phyloP scores from a whole-genome alignment of 2,888 invertebrate species.

The Nomada flava region DNA sequence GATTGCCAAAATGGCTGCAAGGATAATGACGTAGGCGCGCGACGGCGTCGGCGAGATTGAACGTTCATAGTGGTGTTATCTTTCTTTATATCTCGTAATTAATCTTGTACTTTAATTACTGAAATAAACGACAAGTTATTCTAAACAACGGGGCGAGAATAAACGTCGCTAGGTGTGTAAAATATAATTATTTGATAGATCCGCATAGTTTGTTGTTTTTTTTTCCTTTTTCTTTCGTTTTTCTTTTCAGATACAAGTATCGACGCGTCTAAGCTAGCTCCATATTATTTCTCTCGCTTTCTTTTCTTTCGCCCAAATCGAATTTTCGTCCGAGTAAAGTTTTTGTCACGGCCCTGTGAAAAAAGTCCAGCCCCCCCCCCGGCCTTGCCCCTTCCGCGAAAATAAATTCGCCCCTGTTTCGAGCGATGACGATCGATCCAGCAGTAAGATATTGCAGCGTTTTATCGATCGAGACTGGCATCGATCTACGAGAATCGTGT shows the following conservation, averaged over 20 bases:
- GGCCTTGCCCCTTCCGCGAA: slow-evolving; percentile 5
- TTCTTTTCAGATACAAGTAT: slow-evolving; percentile 47
- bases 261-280: slow-evolving; percentile 41
- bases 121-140: slow-evolving; percentile 62
- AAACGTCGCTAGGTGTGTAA: slow-evolving; percentile 54
- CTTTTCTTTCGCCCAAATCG: not conserved
- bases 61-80: slow-evolving; percentile 36
- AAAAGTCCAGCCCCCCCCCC: not conserved
- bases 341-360: slow-evolving; percentile 18
- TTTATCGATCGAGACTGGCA: slow-evolving; percentile 18
- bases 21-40: slow-evolving; percentile 49
- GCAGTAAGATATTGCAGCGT: slow-evolving; percentile 38
- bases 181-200: slow-evolving; percentile 56
- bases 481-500: slow-evolving; percentile 25
- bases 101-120: slow-evolving; percentile 60
- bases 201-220: slow-evolving; percentile 39
- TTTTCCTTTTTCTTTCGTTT: too few relatives aligned
- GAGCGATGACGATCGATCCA: slow-evolving; percentile 24
- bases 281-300: not conserved
- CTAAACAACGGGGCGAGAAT: slow-evolving; percentile 50
- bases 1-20: slow-evolving; percentile 44
- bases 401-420: slow-evolving; percentile 11
- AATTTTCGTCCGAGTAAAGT: slow-evolving; percentile 1
- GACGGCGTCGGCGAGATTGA: slow-evolving; percentile 46
- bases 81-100: slow-evolving; percentile 46